Conservation (phyloP, 2,888 invertebrate genomes). For the Rhagonycha fulva region DNA sequence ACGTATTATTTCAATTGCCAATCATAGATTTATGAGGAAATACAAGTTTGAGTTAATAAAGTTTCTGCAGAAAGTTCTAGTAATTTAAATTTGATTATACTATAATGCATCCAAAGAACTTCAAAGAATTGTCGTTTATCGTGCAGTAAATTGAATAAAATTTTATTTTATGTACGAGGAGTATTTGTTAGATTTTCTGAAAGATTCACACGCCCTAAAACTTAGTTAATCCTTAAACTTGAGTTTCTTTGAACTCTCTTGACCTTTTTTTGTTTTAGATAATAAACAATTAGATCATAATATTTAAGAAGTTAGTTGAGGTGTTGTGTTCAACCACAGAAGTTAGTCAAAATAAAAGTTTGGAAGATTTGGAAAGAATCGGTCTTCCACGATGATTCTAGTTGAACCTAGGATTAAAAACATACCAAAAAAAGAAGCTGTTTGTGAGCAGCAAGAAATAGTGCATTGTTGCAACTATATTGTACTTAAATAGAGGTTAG, state of each 20-base stretch:
- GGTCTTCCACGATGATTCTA: too few species aligned
- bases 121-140: neutral
- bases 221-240: neutral
- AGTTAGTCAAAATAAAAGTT: too few species aligned
- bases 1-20: neutral
- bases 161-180: neutral
- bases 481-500: too few species aligned
- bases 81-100: neutral
- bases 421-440: too few species aligned
- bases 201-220: neutral
- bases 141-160: neutral
- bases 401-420: too few species aligned
- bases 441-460: too few species aligned
- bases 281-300: neutral
- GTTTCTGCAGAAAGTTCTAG: neutral
- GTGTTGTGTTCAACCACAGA: too few species aligned
- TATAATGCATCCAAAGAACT: neutral
- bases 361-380: too few species aligned
- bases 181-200: neutral
- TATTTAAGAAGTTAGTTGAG: neutral
- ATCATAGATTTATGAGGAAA: neutral
- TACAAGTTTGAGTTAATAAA: neutral
- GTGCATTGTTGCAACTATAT: too few species aligned
- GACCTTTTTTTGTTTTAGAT: neutral
- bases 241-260: neutral